These are phyloP conservation scores for Ctenoplectra terminalis DNA, from an alignment of 1,140 invertebrate species.

Conservation along the genomic window DNA sequence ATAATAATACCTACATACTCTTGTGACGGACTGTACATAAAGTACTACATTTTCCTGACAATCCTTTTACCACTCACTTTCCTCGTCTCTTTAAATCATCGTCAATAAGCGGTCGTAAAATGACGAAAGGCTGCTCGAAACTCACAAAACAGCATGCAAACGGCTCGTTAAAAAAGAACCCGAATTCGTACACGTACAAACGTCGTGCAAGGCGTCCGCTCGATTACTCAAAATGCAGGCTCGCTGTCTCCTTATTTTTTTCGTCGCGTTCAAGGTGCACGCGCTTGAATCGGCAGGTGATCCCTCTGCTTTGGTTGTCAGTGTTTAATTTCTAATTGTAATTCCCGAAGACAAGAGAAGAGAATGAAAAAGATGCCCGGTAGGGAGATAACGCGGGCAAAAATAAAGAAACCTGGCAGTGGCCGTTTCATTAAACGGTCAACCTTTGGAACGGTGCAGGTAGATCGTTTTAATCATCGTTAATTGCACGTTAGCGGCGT, in stretches of 20 bases:
- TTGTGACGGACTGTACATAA: too few relatives aligned
- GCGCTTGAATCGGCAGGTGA: conserved; percentile 39
- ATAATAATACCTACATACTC: too few relatives aligned
- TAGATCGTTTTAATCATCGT: not conserved
- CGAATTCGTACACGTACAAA: not conserved
- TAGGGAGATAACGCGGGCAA: not conserved
- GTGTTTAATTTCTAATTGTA: conserved; percentile 40
- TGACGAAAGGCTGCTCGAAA: not conserved
- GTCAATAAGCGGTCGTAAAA: not conserved
- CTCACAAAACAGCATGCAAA: not conserved
- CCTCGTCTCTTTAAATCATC: not conserved
- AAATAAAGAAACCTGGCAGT: not conserved
- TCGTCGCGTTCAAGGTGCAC: conserved; percentile 31
- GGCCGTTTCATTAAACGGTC: conserved; percentile 1
- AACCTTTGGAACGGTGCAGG: not conserved
- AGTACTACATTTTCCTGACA: not conserved
- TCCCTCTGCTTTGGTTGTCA: conserved; percentile 24
- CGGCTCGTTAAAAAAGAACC: conserved; percentile 27
- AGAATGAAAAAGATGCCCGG: not conserved
- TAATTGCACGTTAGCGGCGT: conserved; percentile 2
- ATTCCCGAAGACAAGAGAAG: not conserved
- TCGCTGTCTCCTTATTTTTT: conserved; percentile 36
- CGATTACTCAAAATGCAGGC: conserved; percentile 40
- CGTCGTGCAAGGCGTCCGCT: not conserved
- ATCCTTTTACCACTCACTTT: not conserved